Conservation (phyloP, 2,113 vertebrate species). For the Chionis minor region DNA sequence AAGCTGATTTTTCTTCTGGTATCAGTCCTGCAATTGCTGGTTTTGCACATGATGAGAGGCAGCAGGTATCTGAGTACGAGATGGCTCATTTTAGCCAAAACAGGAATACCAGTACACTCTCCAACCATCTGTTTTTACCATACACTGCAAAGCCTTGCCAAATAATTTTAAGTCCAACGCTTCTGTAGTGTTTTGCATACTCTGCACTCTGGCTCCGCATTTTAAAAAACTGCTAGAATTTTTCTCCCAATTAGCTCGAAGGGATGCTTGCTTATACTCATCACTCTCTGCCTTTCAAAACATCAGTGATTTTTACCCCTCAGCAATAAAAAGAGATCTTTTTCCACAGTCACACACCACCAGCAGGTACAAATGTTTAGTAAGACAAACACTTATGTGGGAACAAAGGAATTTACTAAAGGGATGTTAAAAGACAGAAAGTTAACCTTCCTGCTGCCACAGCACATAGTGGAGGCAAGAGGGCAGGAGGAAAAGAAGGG, state of each 20-base stretch:
- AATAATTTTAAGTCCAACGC: neutral
- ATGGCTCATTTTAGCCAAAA: neutral
- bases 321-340: neutral
- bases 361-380: neutral
- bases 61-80: neutral
- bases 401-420: neutral
- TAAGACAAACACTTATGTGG: neutral
- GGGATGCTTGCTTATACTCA: neutral
- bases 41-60: neutral
- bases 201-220: neutral
- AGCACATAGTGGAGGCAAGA: neutral
- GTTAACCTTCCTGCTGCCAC: neutral
- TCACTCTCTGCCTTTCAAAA: neutral
- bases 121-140: constrained; percentile 50
- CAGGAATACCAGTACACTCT: neutral
- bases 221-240: neutral
- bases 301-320: neutral
- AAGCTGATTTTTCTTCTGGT: neutral
- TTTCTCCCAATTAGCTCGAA: neutral
- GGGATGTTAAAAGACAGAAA: neutral
- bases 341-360: neutral
- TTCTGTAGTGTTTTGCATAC: neutral
- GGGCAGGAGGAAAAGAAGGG: neutral
- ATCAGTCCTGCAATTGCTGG: neutral
- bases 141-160: neutral